Conservation (phyloP, 1,140 invertebrate genomes). For the Samia ricini region DNA sequence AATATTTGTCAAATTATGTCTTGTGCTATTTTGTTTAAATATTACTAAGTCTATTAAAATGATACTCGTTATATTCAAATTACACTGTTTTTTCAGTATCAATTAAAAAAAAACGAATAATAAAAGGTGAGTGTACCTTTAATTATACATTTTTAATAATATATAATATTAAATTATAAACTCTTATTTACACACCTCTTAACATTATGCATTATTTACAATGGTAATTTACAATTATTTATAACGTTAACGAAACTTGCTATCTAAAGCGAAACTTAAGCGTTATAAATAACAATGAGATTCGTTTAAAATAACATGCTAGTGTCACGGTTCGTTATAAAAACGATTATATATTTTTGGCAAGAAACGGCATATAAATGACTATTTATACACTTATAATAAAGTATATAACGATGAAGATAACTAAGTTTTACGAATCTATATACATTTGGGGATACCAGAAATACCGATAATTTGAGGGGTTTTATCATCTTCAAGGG, state of each 20-base stretch:
- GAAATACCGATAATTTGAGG: neutral
- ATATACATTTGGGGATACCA: neutral
- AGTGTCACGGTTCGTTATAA: neutral
- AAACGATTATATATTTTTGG: neutral
- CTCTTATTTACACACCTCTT: neutral
- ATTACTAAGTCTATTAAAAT: too few species aligned
- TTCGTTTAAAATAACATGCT: neutral
- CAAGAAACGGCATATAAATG: neutral
- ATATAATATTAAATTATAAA: neutral
- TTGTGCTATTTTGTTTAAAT: too few species aligned
- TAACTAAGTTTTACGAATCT: neutral
- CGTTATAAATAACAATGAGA: neutral
- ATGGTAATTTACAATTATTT: neutral
- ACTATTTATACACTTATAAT: too few species aligned
- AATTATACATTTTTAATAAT: neutral
- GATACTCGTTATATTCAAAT: too few species aligned
- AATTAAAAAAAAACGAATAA: neutral
- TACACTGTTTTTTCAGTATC: neutral
- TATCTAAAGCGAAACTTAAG: neutral
- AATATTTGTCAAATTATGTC: too few species aligned
- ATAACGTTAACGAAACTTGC: too few species aligned
- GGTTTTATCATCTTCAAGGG: too few species aligned
- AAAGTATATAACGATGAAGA: neutral
- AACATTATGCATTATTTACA: constrained; percentile 1
- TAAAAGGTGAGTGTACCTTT: neutral